Percentiles rank a stretch among this genome's conserved stretches.
phyloP scores from a whole-genome alignment of 1,140 invertebrate genomes.

The Drosophila ficusphila region DNA sequence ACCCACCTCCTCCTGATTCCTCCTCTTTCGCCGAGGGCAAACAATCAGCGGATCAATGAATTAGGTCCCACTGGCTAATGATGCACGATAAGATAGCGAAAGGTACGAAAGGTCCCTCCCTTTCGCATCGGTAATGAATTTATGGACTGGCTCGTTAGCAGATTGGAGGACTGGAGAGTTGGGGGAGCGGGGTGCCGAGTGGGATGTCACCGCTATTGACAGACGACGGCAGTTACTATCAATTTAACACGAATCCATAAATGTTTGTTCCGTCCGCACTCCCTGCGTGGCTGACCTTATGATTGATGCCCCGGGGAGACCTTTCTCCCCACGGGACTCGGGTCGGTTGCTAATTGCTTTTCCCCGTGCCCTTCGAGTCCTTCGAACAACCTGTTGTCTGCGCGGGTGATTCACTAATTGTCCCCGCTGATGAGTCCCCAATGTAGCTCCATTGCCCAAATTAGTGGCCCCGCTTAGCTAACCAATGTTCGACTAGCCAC shows the following conservation, averaged over 20 bases:
- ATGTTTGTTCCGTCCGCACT: slow-evolving; percentile 19
- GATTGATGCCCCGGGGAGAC: slow-evolving; percentile 64
- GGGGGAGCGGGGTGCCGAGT: neutral
- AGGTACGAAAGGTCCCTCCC: slow-evolving; percentile 8
- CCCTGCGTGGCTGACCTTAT: slow-evolving; percentile 37
- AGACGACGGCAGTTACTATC: slow-evolving; percentile 60
- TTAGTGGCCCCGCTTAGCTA: neutral
- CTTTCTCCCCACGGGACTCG: slow-evolving; percentile 20
- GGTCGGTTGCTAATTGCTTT: slow-evolving; percentile 39
- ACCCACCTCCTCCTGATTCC: neutral
- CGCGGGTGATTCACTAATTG: slow-evolving; percentile 25
- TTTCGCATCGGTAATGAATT: slow-evolving; percentile 58
- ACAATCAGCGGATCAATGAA: slow-evolving; percentile 62
- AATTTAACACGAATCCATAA: slow-evolving; percentile 70
- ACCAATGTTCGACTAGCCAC: slow-evolving; percentile 1
- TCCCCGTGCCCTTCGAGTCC: neutral
- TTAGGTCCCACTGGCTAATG: slow-evolving; percentile 43
- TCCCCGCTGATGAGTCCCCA: neutral
- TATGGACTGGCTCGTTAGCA: slow-evolving; percentile 57
- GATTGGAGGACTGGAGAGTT: slow-evolving; percentile 3
- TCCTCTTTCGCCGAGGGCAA: slow-evolving; percentile 29
- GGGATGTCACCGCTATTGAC: slow-evolving; percentile 51
- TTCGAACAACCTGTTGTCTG: slow-evolving; percentile 35
- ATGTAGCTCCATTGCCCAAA: neutral
- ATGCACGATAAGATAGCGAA: slow-evolving; percentile 65